Evolutionary conservation across 2,113 vertebrate genomes (phyloP).

Genomic region (Xenotilapia leptura): DNA sequence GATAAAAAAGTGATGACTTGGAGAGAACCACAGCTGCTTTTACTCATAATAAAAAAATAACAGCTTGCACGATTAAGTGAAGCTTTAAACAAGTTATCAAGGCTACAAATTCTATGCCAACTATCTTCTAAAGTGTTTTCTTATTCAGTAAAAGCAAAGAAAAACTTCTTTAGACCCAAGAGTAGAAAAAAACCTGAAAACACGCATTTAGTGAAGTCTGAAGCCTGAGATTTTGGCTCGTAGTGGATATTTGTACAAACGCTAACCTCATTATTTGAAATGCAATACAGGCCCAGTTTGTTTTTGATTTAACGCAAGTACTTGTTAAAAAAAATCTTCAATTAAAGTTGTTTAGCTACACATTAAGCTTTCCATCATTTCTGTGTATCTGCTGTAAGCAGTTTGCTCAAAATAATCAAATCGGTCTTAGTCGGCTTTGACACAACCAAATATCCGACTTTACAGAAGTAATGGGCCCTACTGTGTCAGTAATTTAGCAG

Average conservation of each 20-base stretch:
- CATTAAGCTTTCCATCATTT: not conserved
- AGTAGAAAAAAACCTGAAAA: not conserved
- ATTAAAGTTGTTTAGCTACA: not conserved
- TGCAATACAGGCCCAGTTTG: not conserved
- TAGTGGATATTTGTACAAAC: not conserved
- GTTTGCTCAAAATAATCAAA: not conserved
- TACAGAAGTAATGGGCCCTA: slow-evolving; percentile 2
- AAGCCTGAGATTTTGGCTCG: not conserved
- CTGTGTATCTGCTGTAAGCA: not conserved
- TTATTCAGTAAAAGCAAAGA: not conserved
- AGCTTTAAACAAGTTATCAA: not conserved
- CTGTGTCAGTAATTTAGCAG: slow-evolving; percentile 14
- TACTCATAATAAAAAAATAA: not conserved
- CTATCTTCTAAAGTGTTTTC: not conserved
- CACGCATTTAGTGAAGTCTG: not conserved
- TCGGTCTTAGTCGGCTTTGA: not conserved
- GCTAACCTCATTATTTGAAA: not conserved
- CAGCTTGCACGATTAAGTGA: not conserved
- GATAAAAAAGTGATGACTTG: not conserved
- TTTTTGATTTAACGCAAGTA: not conserved
- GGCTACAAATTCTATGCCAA: not conserved
- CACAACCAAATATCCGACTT: not conserved
- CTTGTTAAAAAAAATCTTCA: not conserved
- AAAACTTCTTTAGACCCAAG: not conserved
- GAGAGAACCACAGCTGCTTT: not conserved